Evolutionary conservation across 1,140 invertebrate species (phyloP), one percentile per base, ranked within the genome.

Genomic region (Saccostrea cuccullata): DNA sequence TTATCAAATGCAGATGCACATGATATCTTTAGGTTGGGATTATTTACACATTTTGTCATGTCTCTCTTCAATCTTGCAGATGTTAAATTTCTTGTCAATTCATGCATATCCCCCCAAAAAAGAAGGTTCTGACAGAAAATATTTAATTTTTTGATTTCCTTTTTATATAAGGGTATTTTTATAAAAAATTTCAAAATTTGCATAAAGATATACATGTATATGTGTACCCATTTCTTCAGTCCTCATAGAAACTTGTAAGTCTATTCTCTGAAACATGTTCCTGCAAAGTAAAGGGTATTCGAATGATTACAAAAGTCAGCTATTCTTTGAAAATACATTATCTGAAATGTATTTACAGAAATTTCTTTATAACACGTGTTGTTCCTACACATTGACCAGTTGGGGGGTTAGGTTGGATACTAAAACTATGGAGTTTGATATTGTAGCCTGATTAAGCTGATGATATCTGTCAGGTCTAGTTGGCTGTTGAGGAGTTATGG

Each of bases 1-100:
- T 64, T 64, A n/a, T 64, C 6, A n/a, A n/a, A 64, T 64, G 58
- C 58, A n/a, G 58, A 64, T 64, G 58, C 58, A 64, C 58, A 64
- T 64, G n/a, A 64, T 64, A 20, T 17, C n/a, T 17, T 20, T 64
- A 17, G 5, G 15, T 6, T 20, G 58, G 15, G n/a, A 64, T 64
- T n/a, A 64, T 17, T 64, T 64, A 20, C 58, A 64, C 17, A 64
- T 64, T 64, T 64, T 64, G 17, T 20, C 58, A 64, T n/a, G 58
- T 64, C 15, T 64, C n/a, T 64, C 58, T 3, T 20, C 0, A 20
- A 20, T 64, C n/a, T 0, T 64, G 58, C 58, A 64, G 58, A 64
- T 64, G 58, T 20, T 64, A 6, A 20, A 5, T 3, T 9, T 47
- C 6, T 5, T 9, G 5, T 47, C 47, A 47, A 47, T 47, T 47